Evolutionary conservation across 2,797 vertebrate species (phyloP), one percentile per base, ranked within the genome.

Genomic region (Cetoscarus ocellatus): DNA sequence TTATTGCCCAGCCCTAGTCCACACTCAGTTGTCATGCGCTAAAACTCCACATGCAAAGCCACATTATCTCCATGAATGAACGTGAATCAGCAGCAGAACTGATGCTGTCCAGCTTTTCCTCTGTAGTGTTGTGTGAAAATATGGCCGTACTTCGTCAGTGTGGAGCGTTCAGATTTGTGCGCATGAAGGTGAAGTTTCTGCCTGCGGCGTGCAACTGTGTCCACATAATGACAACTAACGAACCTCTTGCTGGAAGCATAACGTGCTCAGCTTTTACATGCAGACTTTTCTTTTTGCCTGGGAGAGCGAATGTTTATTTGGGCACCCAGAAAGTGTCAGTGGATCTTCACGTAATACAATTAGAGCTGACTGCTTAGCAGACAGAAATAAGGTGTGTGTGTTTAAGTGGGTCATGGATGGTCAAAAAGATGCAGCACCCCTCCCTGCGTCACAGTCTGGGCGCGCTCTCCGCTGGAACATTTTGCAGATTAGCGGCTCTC

Each of bases 401-500:
- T 84, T 84, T 79, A 84, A 86, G 70, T 84, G 79, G 68, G 83
- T 57, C 14, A 67, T 7, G 63, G 70, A 27, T 52, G 51, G 52
- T 74, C 10, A 38, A 61, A 75, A 75, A 80, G 44, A 64, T 18
- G 52, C 58, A 4, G 10, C 57, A 44, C 34, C 74, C 66, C 52
- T 61, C 40, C 27, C 34, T 61, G 69, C 69, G 62, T 80, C 77
- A 64, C 67, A 47, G 60, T 49, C 61, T 48, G 72, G 15, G 64
- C 61, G 76, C 61, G 18, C 36, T 71, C 80, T 87, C 70, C 77
- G 82, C 79, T 80, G 43, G 83, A 81, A 79, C 88, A 83, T 84
- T 85, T 86, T 77, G 0, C 75, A 82, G 93, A 94, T 95, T 91
- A 92, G 77, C 85, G 27, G 7, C 71, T 90, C 87, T 88, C 69